Base-by-base conservation (phyloP, 64 coral and sea anemone genomes). In the Dendronephthya gigantea region DNA sequence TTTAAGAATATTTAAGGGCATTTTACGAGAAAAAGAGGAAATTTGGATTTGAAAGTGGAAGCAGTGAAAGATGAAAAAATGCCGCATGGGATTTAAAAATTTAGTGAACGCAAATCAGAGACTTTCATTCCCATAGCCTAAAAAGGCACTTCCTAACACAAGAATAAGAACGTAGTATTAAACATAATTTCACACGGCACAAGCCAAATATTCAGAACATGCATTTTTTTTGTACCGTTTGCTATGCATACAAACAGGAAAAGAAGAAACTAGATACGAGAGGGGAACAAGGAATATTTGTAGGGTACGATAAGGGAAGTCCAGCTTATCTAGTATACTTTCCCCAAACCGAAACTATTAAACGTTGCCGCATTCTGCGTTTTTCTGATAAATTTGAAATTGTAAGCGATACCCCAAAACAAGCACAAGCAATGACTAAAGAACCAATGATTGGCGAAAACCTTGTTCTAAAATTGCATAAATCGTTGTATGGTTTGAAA, bases 271-370 rank as follows among this genome's bases (percentile, higher is more conserved):
- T 75, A 2, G 69, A 75, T 75, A 30, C 23, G 2, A 75, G 69
- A 37, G 69, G 14, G 34, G 69, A 75, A 37, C 30, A 75, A 29
- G 69, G 69, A 16, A 75, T 75, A 12, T 75, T 75, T 37, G 29
- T 75, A 16, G 69, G 69, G 25, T 75, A 75, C 69, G 69, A 75
- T 75, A 75, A 75, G 34, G 69, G 69, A 4, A 75, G 69, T 29
- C 69, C 69, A 31, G 69, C 69, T 30, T 75, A 75, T 16, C 25
- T 75, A 75, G 17, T 75, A 14, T 75, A 75, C 34, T 37, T 33
- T 37, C 28, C 27, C 4, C 6, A 75, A 7, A 8, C 30, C 2
- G 35, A 30, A 4, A 33, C 17, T 1, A 75, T 75, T 16, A 75
- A 28, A 30, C 6, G 4, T 7, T 75, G 7, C 34, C 69, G 69